A percentile compares a stretch with the other conserved stretches of the same genome.
Conservation (phyloP, 2,888 invertebrate species). For the Rotaria socialis region DNA sequence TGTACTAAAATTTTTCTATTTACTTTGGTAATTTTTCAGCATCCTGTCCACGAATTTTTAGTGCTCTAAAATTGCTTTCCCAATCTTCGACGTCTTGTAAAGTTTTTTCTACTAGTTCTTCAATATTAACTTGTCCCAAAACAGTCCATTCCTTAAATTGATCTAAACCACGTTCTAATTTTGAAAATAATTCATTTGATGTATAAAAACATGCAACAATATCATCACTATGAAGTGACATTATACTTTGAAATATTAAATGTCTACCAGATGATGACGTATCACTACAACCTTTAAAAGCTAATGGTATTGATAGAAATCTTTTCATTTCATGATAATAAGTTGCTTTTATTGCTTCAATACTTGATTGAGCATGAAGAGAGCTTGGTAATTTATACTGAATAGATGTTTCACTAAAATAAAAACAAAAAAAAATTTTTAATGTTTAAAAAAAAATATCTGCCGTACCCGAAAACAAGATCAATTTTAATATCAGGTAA, state of each 20-base stretch:
- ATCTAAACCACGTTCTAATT: constrained; percentile 66
- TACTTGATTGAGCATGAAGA: constrained; percentile 69
- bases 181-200: constrained; percentile 70
- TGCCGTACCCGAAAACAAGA: constrained; percentile 46
- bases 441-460: neutral
- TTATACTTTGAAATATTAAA: constrained; percentile 68
- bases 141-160: constrained; percentile 69
- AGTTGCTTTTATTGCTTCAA: constrained; percentile 79
- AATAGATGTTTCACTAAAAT: neutral
- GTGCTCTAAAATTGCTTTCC: constrained; percentile 76
- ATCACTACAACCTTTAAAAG: constrained; percentile 71
- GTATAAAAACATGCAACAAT: constrained; percentile 72
- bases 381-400: constrained; percentile 48
- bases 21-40: constrained; percentile 82
- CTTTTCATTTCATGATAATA: constrained; percentile 84
- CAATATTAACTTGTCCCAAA: constrained; percentile 72
- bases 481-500: constrained; percentile 80
- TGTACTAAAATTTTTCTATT: constrained; percentile 50
- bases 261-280: constrained; percentile 55
- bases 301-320: constrained; percentile 79
- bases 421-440: neutral
- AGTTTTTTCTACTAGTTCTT: constrained; percentile 68
- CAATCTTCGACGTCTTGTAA: constrained; percentile 72
- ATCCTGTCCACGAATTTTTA: constrained; percentile 84
- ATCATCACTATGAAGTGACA: constrained; percentile 71